phyloP scores from a whole-genome alignment of 2,113 vertebrate genomes.

The Anarhynchus alexandrinus region DNA sequence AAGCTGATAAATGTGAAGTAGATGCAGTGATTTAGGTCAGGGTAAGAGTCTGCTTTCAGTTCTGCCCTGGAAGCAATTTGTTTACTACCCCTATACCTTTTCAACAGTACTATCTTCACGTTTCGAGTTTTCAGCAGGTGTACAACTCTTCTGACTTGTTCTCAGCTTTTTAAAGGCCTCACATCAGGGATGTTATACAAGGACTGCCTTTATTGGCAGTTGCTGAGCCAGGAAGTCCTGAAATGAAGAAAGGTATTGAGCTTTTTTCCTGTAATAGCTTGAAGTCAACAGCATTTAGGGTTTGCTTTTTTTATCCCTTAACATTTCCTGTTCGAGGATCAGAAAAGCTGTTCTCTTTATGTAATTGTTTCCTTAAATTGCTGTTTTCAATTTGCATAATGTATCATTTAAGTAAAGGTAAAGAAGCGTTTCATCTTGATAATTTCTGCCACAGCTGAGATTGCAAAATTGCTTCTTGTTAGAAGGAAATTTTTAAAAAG shows the following conservation, averaged over 20 bases:
- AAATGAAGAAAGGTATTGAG: slow-evolving; percentile 25
- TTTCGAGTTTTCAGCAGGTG: background rate
- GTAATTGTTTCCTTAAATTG: slow-evolving; percentile 58
- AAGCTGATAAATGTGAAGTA: background rate
- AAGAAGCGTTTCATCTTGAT: slow-evolving; percentile 52
- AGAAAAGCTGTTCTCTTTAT: slow-evolving; percentile 47
- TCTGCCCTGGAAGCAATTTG: background rate
- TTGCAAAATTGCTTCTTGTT: slow-evolving; percentile 60
- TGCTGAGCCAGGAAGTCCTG: background rate
- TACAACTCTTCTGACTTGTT: background rate
- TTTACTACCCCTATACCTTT: background rate
- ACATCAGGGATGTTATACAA: background rate
- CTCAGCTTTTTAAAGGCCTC: background rate
- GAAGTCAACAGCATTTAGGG: slow-evolving; percentile 2
- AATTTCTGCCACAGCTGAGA: slow-evolving; percentile 64
- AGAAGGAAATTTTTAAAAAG: slow-evolving; percentile 65
- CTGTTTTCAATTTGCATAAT: slow-evolving; percentile 64
- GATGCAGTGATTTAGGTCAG: background rate
- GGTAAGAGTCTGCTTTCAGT: background rate
- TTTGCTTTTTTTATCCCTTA: slow-evolving; percentile 48
- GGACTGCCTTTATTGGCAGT: background rate
- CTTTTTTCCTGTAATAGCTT: background rate
- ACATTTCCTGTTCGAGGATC: slow-evolving; percentile 45
- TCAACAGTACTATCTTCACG: background rate
- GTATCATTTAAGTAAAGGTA: slow-evolving; percentile 62